These are phyloP conservation scores for Macroglossus sobrinus DNA, from an alignment of 2,113 vertebrate genomes.

Conservation along the genomic window DNA sequence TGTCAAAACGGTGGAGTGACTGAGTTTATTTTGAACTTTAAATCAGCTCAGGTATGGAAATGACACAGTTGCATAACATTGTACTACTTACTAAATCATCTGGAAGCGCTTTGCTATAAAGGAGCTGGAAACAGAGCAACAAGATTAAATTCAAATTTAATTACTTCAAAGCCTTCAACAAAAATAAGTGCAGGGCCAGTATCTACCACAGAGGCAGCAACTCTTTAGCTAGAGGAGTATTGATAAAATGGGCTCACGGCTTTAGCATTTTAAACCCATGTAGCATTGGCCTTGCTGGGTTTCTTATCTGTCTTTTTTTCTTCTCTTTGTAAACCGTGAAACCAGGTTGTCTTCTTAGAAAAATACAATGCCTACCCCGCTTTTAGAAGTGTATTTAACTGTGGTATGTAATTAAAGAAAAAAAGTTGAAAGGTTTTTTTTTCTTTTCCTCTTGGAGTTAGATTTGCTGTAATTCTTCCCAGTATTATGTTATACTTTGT, in stretches of 20 bases:
- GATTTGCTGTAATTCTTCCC: neutral
- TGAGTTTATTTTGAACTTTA: slow-evolving; percentile 33
- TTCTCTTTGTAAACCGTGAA: neutral
- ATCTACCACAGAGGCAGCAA: neutral
- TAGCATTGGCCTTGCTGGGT: neutral
- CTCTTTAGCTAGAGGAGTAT: neutral
- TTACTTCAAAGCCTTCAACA: neutral
- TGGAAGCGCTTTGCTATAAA: neutral
- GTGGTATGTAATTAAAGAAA: slow-evolving; percentile 2
- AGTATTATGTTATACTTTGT: neutral
- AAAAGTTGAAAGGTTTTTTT: neutral
- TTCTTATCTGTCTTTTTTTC: neutral
- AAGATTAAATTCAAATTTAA: slow-evolving; percentile 33
- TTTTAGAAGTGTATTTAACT: neutral
- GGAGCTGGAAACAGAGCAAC: neutral
- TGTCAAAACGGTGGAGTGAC: neutral
- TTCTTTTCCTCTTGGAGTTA: neutral
- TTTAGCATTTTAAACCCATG: neutral
- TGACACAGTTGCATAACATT: neutral
- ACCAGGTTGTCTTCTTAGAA: neutral
- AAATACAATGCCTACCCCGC: neutral
- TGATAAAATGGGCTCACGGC: neutral
- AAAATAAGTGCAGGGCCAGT: neutral
- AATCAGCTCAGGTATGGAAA: neutral
- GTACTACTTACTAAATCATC: neutral